Evolutionary conservation across 2,113 vertebrate genomes (phyloP), one percentile per base, ranked within the genome.

Genomic region (Muntiacus muntjak): DNA sequence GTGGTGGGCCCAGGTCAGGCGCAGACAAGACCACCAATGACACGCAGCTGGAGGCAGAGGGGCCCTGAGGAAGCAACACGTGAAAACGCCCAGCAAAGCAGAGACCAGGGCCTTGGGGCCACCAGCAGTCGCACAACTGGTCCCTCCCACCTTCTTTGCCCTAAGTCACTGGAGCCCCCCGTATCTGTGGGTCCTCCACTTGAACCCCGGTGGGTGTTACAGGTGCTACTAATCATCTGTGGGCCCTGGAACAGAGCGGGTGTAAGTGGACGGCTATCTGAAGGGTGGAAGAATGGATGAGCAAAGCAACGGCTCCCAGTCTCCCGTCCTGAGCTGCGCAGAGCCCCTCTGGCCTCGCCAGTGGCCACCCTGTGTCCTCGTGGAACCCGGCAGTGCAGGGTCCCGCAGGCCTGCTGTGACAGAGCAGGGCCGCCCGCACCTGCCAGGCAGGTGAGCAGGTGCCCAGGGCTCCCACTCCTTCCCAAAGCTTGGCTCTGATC

Each of bases 311-410:
- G 3, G 6, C 76, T 17, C 14, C 36, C 6, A 28, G 89, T 40
- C 25, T 25, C 67, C 62, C 33, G 21, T 54, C 64, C 36, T 28
- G 79, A 83, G 76, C 52, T 7, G 4, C 45, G 0, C 0, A 1
- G 82, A 12, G 45, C 10, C 67, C 82, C 33, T n/a, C 52, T 40
- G 52, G 12, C 52, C 60, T n/a, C n/a, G n/a, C 2, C 50, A 7
- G 17, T 23, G 64, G 50, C 40, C 0, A 0, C 50, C 58, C 50
- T 2, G 3, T 26, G 60, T 95, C 83, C 60, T 52, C 0, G 0
- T 1, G 21, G 71, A 76, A 54, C 40, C 7, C 0, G 47, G 76
- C 5, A 11, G 16, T 40, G 45, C 50, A 17, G n/a, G 36, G 33
- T 9, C 17, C 12, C 10, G 50, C 60, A 13, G 40, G 47, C 5